These are phyloP conservation scores for Bolborhynchus lineola DNA, from an alignment of 2,113 vertebrate genomes.

Conservation along the genomic window DNA sequence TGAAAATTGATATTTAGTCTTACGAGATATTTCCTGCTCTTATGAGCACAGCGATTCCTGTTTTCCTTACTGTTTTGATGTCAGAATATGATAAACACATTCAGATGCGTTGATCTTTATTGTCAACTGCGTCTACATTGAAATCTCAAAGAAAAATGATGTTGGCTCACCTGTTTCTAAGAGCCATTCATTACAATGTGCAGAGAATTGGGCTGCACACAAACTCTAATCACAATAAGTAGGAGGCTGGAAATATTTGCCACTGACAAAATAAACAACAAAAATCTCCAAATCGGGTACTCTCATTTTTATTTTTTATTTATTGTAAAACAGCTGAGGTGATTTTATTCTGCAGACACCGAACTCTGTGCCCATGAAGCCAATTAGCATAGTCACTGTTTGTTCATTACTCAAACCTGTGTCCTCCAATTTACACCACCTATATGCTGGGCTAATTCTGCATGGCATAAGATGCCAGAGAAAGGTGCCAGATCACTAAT, in stretches of 20 bases:
- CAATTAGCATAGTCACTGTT: constrained; percentile 38
- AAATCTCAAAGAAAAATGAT: not conserved
- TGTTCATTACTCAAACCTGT: constrained; percentile 38
- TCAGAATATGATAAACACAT: constrained; percentile 8
- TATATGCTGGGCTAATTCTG: constrained; percentile 52
- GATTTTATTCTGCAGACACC: not conserved
- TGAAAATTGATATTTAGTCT: constrained; percentile 29
- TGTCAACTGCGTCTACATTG: not conserved
- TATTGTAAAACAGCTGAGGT: not conserved
- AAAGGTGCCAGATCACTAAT: constrained; percentile 50
- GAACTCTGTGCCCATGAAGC: not conserved
- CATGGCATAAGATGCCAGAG: not conserved
- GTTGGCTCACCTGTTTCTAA: not conserved
- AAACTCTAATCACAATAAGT: not conserved
- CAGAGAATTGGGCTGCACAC: not conserved
- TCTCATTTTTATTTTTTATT: not conserved
- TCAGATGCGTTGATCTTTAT: not conserved
- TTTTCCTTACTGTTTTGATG: constrained; percentile 7
- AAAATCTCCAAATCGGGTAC: not conserved
- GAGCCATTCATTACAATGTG: not conserved
- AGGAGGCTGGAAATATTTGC: not conserved
- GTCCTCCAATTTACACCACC: constrained; percentile 23
- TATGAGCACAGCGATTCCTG: not conserved
- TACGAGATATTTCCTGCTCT: constrained; percentile 14
- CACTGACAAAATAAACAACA: not conserved